phyloP scores from a whole-genome alignment of 2,113 vertebrate species.

The Hemiscyllium ocellatum region DNA sequence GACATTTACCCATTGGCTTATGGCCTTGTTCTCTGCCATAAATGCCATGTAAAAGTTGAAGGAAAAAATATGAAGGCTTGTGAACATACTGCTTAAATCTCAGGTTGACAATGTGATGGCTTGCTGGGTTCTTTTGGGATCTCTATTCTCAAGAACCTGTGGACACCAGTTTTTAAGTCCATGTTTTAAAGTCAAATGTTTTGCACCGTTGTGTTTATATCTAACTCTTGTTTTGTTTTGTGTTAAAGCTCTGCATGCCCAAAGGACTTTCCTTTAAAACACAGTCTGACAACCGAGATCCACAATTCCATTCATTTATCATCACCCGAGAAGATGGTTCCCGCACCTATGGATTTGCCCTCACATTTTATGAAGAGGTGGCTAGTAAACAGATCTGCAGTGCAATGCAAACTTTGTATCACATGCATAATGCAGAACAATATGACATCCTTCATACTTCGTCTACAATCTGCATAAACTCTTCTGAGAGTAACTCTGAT shows the following conservation, averaged over 20 bases:
- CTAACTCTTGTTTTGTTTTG: slow-evolving; percentile 37
- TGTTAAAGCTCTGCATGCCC: slow-evolving; percentile 91
- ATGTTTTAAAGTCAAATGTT: not conserved
- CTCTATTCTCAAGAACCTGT: not conserved
- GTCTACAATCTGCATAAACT: slow-evolving; percentile 53
- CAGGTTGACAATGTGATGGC: not conserved
- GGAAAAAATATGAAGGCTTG: not conserved
- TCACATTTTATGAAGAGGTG: slow-evolving; percentile 97
- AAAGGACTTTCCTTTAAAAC: slow-evolving; percentile 95
- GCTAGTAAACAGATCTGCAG: slow-evolving; percentile 98
- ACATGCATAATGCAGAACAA: slow-evolving; percentile 96
- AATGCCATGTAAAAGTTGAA: not conserved
- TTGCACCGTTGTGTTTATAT: slow-evolving; percentile 3
- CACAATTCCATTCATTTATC: slow-evolving; percentile 94
- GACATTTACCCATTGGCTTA: not conserved
- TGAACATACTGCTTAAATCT: not conserved
- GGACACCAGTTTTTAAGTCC: not conserved
- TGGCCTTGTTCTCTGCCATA: not conserved
- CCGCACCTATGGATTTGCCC: slow-evolving; percentile 90
- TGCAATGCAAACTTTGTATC: slow-evolving; percentile 97
- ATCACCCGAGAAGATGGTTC: slow-evolving; percentile 98
- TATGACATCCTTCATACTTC: slow-evolving; percentile 79
- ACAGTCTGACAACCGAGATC: slow-evolving; percentile 78
- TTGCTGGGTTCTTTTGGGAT: not conserved
- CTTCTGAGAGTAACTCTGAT: slow-evolving; percentile 52